Evolutionary conservation across 2,888 invertebrate species (phyloP).

Genomic region (Pilophorus perplexus): DNA sequence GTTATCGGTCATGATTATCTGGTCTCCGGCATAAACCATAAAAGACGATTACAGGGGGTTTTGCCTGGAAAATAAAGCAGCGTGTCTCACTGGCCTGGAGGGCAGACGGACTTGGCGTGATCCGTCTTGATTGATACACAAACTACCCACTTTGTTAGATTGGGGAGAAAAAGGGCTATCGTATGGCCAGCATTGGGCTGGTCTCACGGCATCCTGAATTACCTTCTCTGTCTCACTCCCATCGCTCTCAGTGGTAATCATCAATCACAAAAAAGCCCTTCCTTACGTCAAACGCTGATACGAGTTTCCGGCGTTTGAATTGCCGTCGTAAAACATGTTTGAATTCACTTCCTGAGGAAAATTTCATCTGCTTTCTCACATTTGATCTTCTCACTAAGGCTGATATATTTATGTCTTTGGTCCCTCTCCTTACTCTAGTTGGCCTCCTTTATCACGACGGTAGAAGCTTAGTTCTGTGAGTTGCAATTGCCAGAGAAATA

Average conservation of each 20-base stretch:
- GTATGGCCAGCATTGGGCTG: background rate
- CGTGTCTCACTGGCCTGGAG: background rate
- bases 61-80: background rate
- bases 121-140: background rate
- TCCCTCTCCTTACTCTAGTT: background rate
- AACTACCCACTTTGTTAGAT: background rate
- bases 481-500: conserved; percentile 15
- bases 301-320: too few species aligned
- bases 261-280: background rate
- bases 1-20: background rate
- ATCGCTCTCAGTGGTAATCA: background rate
- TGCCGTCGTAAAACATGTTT: too few species aligned
- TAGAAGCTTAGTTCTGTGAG: conserved; percentile 7
- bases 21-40: background rate
- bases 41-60: background rate
- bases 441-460: background rate
- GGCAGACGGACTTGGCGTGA: background rate
- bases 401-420: too few species aligned
- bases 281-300: too few species aligned
- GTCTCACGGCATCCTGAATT: background rate
- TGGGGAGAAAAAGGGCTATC: background rate
- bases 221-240: background rate
- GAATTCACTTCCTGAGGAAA: too few species aligned
- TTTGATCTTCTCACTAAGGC: too few species aligned
- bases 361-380: too few species aligned